Evolutionary conservation across 2,797 vertebrate species (phyloP).

Genomic region (Rhynchonycteris naso): DNA sequence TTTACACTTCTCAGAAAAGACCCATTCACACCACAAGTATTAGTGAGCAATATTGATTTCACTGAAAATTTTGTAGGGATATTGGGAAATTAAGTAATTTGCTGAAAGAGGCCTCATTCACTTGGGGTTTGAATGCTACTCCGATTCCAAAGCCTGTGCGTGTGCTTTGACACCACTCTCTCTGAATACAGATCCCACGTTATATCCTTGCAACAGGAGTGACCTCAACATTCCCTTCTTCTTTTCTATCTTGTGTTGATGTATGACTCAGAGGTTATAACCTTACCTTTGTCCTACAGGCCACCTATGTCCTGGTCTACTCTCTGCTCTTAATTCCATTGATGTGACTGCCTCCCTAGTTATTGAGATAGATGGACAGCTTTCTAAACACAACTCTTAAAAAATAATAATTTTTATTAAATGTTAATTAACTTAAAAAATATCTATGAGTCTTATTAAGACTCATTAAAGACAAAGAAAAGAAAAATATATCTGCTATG

Average conservation of each 20-base stretch:
- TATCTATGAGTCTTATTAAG: not conserved
- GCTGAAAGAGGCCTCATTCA: not conserved
- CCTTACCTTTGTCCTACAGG: not conserved
- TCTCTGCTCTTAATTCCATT: not conserved
- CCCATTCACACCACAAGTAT: not conserved
- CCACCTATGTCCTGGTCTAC: not conserved
- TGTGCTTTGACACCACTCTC: not conserved
- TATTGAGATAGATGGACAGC: not conserved
- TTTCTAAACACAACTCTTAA: not conserved
- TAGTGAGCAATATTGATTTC: not conserved
- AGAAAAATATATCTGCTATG: not conserved
- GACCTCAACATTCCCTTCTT: not conserved
- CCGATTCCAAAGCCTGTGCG: not conserved
- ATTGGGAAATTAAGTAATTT: conserved; percentile 28
- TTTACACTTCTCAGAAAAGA: not conserved
- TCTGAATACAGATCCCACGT: not conserved
- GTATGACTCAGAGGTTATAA: not conserved
- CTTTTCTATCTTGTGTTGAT: not conserved
- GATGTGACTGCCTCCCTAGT: not conserved
- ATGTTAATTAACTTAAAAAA: not conserved
- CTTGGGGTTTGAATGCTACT: not conserved
- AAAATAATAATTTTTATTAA: conserved; percentile 16
- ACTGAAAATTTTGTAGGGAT: not conserved
- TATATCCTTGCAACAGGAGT: not conserved
- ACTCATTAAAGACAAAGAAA: not conserved